phyloP scores from a whole-genome alignment of 2,797 vertebrate genomes.

The Sebastolobus altivelis region DNA sequence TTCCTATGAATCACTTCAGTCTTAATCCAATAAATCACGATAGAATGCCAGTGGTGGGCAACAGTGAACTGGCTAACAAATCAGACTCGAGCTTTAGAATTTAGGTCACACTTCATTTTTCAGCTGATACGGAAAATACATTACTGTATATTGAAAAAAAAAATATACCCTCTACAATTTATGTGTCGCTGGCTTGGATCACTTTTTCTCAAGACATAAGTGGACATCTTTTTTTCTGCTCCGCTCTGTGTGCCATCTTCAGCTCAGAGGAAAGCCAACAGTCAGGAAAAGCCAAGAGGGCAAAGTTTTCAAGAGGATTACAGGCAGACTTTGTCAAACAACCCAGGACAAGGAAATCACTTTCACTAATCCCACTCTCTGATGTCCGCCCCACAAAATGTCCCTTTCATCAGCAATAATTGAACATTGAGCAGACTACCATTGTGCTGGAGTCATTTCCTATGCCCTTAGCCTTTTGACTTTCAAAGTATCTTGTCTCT shows the following conservation, averaged over 20 bases:
- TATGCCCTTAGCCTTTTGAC: slow-evolving; percentile 76
- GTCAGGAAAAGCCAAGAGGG: slow-evolving; percentile 61
- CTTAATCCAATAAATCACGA: slow-evolving; percentile 13
- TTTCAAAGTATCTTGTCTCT: slow-evolving; percentile 69
- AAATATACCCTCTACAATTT: neutral
- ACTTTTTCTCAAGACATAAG: neutral
- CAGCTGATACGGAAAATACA: neutral
- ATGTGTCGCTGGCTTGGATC: slow-evolving; percentile 16
- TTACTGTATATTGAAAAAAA: neutral
- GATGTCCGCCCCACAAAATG: slow-evolving; percentile 81
- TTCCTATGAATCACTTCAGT: slow-evolving; percentile 30
- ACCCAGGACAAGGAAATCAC: slow-evolving; percentile 80
- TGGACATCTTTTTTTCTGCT: slow-evolving; percentile 9
- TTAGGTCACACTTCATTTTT: neutral
- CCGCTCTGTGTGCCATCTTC: slow-evolving; percentile 47
- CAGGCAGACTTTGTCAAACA: slow-evolving; percentile 82
- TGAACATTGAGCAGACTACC: slow-evolving; percentile 75
- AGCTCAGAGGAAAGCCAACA: slow-evolving; percentile 59
- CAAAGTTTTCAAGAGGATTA: slow-evolving; percentile 82
- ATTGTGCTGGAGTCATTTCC: slow-evolving; percentile 68
- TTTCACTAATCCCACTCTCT: slow-evolving; percentile 83
- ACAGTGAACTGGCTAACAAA: neutral
- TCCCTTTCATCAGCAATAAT: slow-evolving; percentile 86
- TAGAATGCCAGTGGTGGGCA: neutral
- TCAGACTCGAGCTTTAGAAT: slow-evolving; percentile 9